Base-by-base conservation (phyloP, 2,888 invertebrate species). In the Zootermopsis nevadensis region DNA sequence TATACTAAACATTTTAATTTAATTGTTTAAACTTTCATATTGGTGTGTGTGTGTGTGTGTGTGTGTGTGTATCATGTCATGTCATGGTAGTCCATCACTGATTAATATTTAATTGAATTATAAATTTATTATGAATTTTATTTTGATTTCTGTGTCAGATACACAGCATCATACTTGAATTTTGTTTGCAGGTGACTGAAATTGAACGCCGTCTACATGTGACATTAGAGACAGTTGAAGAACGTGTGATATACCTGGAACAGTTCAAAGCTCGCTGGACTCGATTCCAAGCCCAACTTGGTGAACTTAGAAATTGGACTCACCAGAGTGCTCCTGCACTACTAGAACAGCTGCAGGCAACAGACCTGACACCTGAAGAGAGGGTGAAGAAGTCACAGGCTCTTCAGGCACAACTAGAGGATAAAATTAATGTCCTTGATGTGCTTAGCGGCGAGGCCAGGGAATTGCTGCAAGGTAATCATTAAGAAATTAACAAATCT, bases 241-340 rank as follows among this genome's bases (percentile, higher is more conserved):
- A 94, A 87, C 94, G 95, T 87, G 95, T 97, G 0, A 93, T 93
- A 60, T 93, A 95, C 88, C 90, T 98, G 83, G 95, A 97, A 88
- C 94, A 96, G 86, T 94, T 96, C 87, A 95, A 95, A 87, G 92
- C 94, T 60, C 95, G 95, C 88, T 96, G 96, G 96, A 93, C 93
- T 66, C 93, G 94, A 85, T 94, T 97, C 87, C 95, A 96, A 88
- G 91, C 92, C 4, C 94, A 95, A 87, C 90, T 98, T 24, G 93
- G 93, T 53, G 94, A 95, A 85, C 91, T 98, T 22, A 93, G 95
- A 86, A 93, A 93, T 85, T 97, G 97, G 97, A 94, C 95, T 31
- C 93, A 93, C 81, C 94, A 95, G 87, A 93, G 93, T 87, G 96
- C 95, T 27, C 96, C 97, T 0, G 92, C 94, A 82, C 89, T 94